phyloP scores from a whole-genome alignment of 2,113 vertebrate species.

The Excalfactoria chinensis region DNA sequence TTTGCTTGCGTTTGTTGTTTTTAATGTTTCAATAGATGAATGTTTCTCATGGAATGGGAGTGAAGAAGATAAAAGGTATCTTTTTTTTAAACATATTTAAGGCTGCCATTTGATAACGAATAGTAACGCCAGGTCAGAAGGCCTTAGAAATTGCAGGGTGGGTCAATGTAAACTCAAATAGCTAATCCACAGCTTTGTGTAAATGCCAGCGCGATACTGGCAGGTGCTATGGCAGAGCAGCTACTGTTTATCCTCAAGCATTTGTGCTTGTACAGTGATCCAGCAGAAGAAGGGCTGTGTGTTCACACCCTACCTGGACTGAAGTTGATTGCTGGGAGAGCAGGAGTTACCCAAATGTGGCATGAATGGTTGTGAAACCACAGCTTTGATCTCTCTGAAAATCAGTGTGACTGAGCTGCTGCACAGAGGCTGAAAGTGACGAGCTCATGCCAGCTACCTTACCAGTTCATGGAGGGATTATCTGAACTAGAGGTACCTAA shows the following conservation, averaged over 20 bases:
- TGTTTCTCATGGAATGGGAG: not conserved
- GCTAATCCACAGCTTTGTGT: not conserved
- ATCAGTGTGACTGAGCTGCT: not conserved
- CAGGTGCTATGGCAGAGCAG: not conserved
- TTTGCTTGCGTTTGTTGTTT: not conserved
- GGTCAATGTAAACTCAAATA: not conserved
- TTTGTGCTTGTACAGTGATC: not conserved
- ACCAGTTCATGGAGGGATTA: accelerated
- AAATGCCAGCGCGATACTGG: not conserved
- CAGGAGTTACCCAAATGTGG: not conserved
- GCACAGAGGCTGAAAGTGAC: not conserved
- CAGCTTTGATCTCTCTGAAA: not conserved
- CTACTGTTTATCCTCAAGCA: not conserved
- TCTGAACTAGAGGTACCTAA: not conserved
- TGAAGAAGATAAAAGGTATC: not conserved
- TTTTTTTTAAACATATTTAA: accelerated
- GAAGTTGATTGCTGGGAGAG: not conserved
- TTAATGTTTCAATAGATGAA: not conserved
- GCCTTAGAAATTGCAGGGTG: not conserved
- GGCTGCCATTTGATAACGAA: not conserved
- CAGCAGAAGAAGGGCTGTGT: not conserved
- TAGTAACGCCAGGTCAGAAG: not conserved
- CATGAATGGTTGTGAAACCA: constrained; percentile 8
- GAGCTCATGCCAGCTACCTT: not conserved
- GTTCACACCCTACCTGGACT: not conserved